phyloP scores from a whole-genome alignment of 23 tunicate species.

The Styela plicata region DNA sequence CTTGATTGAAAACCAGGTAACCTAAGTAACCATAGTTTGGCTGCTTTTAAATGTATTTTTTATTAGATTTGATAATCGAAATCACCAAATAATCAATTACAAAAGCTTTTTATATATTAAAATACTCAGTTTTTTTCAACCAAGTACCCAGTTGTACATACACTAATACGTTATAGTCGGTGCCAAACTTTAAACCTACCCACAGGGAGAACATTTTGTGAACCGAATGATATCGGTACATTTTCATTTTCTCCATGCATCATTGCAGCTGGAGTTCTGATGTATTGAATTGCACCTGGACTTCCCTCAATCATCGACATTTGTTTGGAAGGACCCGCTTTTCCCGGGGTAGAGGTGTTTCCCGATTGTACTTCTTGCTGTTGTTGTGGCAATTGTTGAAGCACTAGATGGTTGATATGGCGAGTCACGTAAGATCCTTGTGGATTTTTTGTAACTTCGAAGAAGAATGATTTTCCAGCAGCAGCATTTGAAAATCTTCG shows the following conservation, averaged over 20 bases:
- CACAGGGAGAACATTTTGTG: neutral
- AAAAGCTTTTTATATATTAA: too few species aligned
- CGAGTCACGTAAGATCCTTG: conserved; percentile 63
- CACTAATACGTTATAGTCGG: too few species aligned
- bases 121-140: too few species aligned
- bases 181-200: too few species aligned
- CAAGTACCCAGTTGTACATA: too few species aligned
- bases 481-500: conserved; percentile 52
- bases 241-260: neutral
- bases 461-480: conserved; percentile 54
- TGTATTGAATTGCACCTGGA: neutral
- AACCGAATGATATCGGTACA: neutral
- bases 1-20: too few species aligned
- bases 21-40: too few species aligned
- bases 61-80: too few species aligned
- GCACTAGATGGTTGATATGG: conserved; percentile 38
- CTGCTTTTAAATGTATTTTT: too few species aligned
- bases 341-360: neutral
- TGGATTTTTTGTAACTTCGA: conserved; percentile 71
- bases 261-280: neutral
- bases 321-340: neutral
- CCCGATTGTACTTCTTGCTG: too few species aligned
- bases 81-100: too few species aligned
- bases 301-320: neutral
- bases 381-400: conserved; percentile 26